These are phyloP conservation scores for Pholis gunnellus DNA, from an alignment of 2,113 vertebrate genomes.

Conservation along the genomic window DNA sequence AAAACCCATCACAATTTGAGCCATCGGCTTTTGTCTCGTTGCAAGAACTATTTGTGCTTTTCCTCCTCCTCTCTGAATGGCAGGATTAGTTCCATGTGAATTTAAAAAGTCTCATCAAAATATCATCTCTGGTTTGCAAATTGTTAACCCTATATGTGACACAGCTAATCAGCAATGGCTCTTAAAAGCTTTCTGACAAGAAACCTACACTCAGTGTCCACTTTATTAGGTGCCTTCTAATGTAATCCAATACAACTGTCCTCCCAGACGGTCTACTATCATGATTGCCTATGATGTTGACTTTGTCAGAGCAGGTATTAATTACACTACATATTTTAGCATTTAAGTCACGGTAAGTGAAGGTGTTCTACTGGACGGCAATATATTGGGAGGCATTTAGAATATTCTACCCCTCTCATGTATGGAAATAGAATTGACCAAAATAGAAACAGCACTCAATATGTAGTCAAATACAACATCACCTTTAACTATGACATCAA, in stretches of 20 bases:
- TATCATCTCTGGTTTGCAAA: slow-evolving; percentile 19
- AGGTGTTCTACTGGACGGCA: neutral
- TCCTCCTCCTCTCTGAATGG: slow-evolving; percentile 44
- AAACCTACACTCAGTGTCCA: neutral
- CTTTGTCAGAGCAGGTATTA: neutral
- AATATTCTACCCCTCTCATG: neutral
- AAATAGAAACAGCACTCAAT: neutral
- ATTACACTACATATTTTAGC: neutral
- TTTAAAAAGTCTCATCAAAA: slow-evolving; percentile 24
- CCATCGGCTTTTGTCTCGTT: slow-evolving; percentile 45
- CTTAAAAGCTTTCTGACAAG: neutral
- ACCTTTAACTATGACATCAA: too few species aligned
- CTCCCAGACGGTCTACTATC: neutral
- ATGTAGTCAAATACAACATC: too few species aligned
- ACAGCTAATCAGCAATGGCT: slow-evolving; percentile 1
- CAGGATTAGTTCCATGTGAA: slow-evolving; percentile 42
- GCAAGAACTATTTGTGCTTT: slow-evolving; percentile 41
- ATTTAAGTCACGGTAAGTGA: neutral
- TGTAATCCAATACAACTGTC: neutral
- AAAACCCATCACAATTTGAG: slow-evolving; percentile 51
- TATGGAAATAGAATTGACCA: neutral
- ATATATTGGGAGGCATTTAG: neutral
- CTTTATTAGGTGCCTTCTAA: neutral
- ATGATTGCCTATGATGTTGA: neutral
- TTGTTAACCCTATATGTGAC: slow-evolving; percentile 33